phyloP scores from a whole-genome alignment of 2,888 invertebrate genomes.

The Steromphala cineraria region DNA sequence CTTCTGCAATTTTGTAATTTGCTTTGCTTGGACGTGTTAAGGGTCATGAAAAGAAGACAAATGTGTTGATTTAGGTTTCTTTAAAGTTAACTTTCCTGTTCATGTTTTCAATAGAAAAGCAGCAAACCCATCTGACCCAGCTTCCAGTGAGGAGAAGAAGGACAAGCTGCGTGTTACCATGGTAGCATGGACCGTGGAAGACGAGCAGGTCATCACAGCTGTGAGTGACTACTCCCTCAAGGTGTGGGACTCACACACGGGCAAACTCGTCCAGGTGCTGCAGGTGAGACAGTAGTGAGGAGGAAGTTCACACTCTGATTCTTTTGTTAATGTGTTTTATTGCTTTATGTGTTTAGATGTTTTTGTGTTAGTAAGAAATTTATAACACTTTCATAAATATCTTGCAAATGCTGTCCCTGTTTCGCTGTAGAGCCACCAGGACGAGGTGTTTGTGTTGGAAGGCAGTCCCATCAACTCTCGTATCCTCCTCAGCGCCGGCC shows the following conservation, averaged over 20 bases:
- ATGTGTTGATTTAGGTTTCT: no score
- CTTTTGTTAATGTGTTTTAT: no score
- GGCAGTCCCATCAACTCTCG: slow-evolving; percentile 89
- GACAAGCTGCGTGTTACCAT: slow-evolving; percentile 88
- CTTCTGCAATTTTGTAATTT: no score
- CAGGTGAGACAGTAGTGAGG: slow-evolving; percentile 70
- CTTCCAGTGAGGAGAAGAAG: slow-evolving; percentile 27
- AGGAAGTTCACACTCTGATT: no score
- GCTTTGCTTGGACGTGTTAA: no score
- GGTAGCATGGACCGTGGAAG: slow-evolving; percentile 96
- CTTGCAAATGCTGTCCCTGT: neutral
- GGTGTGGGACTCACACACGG: slow-evolving; percentile 84
- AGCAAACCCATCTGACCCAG: neutral
- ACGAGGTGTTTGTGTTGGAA: slow-evolving; percentile 95
- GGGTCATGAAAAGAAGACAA: no score
- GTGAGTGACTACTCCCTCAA: slow-evolving; percentile 87
- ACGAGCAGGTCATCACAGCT: slow-evolving; percentile 91
- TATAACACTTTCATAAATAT: neutral
- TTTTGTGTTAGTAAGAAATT: no score
- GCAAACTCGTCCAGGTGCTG: slow-evolving; percentile 76
- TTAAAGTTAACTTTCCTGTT: no score
- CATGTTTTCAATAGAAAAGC: no score
- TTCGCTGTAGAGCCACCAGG: slow-evolving; percentile 83
- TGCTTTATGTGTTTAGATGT: no score
- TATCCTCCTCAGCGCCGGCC: slow-evolving; percentile 91